These are phyloP conservation scores for Melitaea cinxia DNA, from an alignment of 1,140 invertebrate genomes.

Conservation along the genomic window DNA sequence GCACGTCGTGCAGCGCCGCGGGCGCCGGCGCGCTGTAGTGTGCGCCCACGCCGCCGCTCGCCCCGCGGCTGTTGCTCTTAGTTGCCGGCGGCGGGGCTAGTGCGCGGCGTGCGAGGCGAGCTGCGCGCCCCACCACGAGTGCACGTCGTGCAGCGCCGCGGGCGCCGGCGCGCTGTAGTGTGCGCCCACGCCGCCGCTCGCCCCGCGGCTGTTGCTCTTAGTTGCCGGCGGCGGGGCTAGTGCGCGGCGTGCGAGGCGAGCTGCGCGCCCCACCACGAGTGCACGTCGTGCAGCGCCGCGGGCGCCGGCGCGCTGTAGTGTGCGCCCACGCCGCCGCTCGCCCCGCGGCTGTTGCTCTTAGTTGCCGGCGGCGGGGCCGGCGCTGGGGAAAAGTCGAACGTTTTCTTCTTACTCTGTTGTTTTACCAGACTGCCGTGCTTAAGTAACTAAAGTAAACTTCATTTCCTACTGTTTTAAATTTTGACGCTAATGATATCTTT, in stretches of 20 bases:
- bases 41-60: too few species aligned
- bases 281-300: constrained; percentile 56
- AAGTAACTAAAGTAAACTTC: too few species aligned
- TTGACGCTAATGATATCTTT: too few species aligned
- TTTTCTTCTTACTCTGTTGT: too few species aligned
- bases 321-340: constrained; percentile 30
- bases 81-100: neutral
- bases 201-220: constrained; percentile 43
- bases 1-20: too few species aligned
- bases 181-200: constrained; percentile 30
- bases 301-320: constrained; percentile 7
- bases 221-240: neutral
- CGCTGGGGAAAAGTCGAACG: too few species aligned
- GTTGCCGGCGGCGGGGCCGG: constrained; percentile 28
- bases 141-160: constrained; percentile 56
- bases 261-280: constrained; percentile 67
- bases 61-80: neutral
- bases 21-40: too few species aligned
- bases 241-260: constrained; percentile 37
- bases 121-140: constrained; percentile 67
- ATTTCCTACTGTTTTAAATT: too few species aligned
- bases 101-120: constrained; percentile 37
- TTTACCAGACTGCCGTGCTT: too few species aligned
- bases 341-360: constrained; percentile 44
- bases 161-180: constrained; percentile 7